A percentile compares a stretch with the other conserved stretches of the same genome.
phyloP scores from a whole-genome alignment of 2,113 vertebrate genomes.

The Fulica atra region DNA sequence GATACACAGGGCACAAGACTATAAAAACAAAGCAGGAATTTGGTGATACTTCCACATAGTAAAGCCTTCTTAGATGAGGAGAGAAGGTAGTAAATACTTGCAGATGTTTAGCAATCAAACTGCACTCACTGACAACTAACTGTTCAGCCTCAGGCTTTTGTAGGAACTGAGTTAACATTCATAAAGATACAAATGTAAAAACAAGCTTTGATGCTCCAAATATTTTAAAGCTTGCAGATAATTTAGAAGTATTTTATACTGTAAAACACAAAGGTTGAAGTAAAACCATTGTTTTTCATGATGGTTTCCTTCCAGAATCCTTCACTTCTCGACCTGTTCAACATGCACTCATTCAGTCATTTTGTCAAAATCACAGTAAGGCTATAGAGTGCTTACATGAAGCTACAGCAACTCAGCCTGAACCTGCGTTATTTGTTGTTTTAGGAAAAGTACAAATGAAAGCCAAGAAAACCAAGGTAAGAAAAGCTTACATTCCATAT shows the following conservation, averaged over 20 bases:
- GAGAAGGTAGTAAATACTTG: not conserved
- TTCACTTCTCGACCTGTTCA: slow-evolving; percentile 69
- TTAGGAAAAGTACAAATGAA: slow-evolving; percentile 82
- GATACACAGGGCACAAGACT: not conserved
- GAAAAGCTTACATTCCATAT: not conserved
- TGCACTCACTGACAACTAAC: not conserved
- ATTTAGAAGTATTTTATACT: not conserved
- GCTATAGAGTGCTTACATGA: slow-evolving; percentile 71
- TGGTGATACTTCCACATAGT: not conserved
- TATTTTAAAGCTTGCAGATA: not conserved
- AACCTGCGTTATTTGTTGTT: slow-evolving; percentile 47
- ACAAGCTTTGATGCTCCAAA: not conserved
- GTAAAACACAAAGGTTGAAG: not conserved
- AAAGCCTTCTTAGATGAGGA: not conserved
- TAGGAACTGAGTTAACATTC: not conserved
- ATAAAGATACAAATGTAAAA: not conserved
- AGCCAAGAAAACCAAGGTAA: slow-evolving; percentile 74
- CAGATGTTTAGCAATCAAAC: not conserved
- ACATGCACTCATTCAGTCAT: slow-evolving; percentile 77
- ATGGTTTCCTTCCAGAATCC: slow-evolving; percentile 52
- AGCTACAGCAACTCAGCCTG: slow-evolving; percentile 4
- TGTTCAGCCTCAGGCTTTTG: not conserved
- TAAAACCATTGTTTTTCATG: not conserved
- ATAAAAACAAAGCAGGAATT: not conserved
- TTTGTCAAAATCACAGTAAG: slow-evolving; percentile 76